Evolutionary conservation across 2,888 invertebrate genomes (phyloP).

Genomic region (Pycnomerus fuliginosus): DNA sequence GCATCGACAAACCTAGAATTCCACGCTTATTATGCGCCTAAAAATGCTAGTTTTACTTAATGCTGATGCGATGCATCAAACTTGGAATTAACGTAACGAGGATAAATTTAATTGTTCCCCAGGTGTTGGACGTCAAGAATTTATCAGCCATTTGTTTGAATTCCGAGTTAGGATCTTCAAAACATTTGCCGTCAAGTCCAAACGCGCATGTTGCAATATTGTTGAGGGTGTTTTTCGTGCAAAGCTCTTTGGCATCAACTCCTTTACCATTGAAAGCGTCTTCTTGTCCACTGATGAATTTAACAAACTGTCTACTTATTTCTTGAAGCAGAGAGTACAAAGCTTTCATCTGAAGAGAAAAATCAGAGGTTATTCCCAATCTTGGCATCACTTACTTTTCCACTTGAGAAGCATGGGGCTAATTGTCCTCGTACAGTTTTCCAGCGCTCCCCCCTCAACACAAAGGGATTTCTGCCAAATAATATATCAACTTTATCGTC

Average conservation of each 20-base stretch:
- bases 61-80: constrained; percentile 11
- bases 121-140: constrained; percentile 23
- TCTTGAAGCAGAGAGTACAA: constrained; percentile 54
- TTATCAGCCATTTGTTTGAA: constrained; percentile 35
- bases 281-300: constrained; percentile 46
- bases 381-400: constrained; percentile 45
- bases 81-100: constrained; percentile 16
- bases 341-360: constrained; percentile 52
- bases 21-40: too few species aligned
- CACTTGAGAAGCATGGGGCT: constrained; percentile 55
- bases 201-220: constrained; percentile 54
- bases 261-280: constrained; percentile 34
- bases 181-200: constrained; percentile 51
- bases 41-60: too few species aligned
- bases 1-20: too few species aligned
- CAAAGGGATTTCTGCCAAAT: constrained; percentile 54
- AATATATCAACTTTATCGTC: constrained; percentile 54
- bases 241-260: constrained; percentile 50
- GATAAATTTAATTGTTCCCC: constrained; percentile 14
- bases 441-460: constrained; percentile 54
- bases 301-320: constrained; percentile 50
- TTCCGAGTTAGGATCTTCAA: constrained; percentile 37
- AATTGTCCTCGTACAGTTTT: constrained; percentile 53
- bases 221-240: constrained; percentile 43
- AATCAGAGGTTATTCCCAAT: constrained; percentile 7